Conservation (phyloP, 2,113 vertebrate species). For the Platichthys flesus region DNA sequence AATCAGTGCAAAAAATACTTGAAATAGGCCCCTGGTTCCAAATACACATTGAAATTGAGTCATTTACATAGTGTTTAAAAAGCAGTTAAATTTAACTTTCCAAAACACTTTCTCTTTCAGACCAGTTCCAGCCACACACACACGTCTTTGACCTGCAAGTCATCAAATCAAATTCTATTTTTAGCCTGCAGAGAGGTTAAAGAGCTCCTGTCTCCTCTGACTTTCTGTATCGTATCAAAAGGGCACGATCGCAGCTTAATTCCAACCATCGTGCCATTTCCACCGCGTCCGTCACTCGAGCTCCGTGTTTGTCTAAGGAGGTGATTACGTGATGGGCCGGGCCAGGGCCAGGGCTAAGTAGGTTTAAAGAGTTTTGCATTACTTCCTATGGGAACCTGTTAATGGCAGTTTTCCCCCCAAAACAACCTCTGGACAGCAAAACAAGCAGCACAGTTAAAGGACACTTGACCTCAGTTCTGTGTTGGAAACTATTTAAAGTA, state of each 20-base stretch:
- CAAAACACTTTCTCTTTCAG: not conserved
- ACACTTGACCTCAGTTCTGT: constrained; percentile 40
- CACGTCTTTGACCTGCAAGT: not conserved
- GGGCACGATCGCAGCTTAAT: not conserved
- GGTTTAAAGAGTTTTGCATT: constrained; percentile 73
- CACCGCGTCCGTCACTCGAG: constrained; percentile 30
- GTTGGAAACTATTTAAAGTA: constrained; percentile 41
- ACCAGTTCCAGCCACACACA: too few relatives aligned
- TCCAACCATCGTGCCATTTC: constrained; percentile 20
- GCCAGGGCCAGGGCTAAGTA: constrained; percentile 69
- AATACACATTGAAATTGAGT: not conserved
- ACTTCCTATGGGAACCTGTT: constrained; percentile 77
- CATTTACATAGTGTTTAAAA: not conserved
- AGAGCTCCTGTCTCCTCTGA: not conserved
- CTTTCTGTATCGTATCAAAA: constrained; percentile 13
- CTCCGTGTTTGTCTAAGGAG: constrained; percentile 67
- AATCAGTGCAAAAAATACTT: not conserved
- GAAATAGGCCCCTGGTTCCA: not conserved
- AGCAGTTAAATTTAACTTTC: not conserved
- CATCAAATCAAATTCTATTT: not conserved
- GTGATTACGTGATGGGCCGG: constrained; percentile 69
- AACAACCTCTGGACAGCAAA: constrained; percentile 63
- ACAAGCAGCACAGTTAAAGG: constrained; percentile 45
- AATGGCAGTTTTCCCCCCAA: constrained; percentile 62
- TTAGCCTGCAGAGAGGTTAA: not conserved